These are phyloP conservation scores for Calliphora vomitoria DNA, from an alignment of 2,888 invertebrate species.

Conservation along the genomic window DNA sequence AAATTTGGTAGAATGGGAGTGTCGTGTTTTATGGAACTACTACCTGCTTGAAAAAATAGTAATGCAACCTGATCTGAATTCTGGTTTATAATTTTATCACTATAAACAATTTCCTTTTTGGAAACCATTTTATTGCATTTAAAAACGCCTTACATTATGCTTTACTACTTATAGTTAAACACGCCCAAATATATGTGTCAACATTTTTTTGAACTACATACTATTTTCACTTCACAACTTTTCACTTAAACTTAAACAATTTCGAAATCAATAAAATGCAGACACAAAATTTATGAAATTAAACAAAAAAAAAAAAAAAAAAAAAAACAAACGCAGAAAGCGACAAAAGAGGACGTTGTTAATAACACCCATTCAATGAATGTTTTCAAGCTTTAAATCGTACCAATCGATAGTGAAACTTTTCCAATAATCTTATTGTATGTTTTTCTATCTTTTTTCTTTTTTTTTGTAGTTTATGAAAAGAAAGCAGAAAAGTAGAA, in stretches of 20 bases:
- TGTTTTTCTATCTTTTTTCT: background rate
- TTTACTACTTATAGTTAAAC: background rate
- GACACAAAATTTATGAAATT: conserved; percentile 34
- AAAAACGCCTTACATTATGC: no score
- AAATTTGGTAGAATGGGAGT: no score
- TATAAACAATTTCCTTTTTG: no score
- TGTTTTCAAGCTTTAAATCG: conserved; percentile 4
- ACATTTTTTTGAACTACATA: background rate
- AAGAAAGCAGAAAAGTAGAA: background rate
- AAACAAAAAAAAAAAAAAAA: conserved; percentile 2
- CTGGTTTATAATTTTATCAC: no score
- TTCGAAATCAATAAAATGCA: conserved; percentile 61
- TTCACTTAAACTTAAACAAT: conserved; percentile 3
- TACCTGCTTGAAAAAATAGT: no score
- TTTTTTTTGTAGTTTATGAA: background rate
- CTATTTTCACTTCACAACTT: background rate
- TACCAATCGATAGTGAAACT: conserved; percentile 50
- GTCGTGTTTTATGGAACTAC: no score
- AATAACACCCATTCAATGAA: conserved; percentile 19
- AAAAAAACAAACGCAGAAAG: background rate
- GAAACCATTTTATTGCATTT: no score
- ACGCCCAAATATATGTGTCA: background rate
- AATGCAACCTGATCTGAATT: no score
- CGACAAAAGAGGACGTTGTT: background rate
- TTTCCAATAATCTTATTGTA: conserved; percentile 33